phyloP scores from a whole-genome alignment of 2,797 vertebrate species.

The Rhinella marina region DNA sequence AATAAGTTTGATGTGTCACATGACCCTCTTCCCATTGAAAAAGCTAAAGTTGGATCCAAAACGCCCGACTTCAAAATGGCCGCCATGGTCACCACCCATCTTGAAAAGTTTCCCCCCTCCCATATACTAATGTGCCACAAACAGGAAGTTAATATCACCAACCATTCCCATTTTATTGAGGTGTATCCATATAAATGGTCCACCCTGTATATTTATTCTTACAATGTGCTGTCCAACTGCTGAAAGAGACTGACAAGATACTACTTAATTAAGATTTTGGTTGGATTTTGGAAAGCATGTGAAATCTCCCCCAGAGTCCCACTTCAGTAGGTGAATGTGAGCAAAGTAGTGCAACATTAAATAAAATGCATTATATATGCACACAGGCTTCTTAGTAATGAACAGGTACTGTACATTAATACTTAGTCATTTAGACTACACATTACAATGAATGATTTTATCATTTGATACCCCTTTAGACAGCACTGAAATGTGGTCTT shows the following conservation, averaged over 20 bases:
- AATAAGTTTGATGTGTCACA: too few relatives aligned
- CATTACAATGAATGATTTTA: neutral
- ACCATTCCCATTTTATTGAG: too few relatives aligned
- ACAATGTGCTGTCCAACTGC: too few relatives aligned
- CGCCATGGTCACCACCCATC: too few relatives aligned
- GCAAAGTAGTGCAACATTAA: neutral
- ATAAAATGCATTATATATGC: neutral
- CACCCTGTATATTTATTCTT: too few relatives aligned
- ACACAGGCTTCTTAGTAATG: neutral
- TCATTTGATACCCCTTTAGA: neutral
- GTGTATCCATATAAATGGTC: too few relatives aligned
- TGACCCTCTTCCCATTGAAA: too few relatives aligned
- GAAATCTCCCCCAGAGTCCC: neutral
- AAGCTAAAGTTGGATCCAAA: too few relatives aligned
- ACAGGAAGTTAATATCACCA: too few relatives aligned
- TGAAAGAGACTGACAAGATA: neutral
- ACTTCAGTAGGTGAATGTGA: neutral
- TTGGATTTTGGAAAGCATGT: neutral
- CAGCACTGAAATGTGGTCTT: neutral
- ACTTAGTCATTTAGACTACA: neutral
- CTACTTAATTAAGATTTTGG: neutral
- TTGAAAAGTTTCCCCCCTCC: too few relatives aligned
- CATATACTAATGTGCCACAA: too few relatives aligned
- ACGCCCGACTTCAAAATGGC: too few relatives aligned
- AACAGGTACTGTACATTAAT: constrained; percentile 11